Evolutionary conservation across 2,797 vertebrate genomes (phyloP), one percentile per base, ranked within the genome.

Genomic region (Adelosebastes latens): DNA sequence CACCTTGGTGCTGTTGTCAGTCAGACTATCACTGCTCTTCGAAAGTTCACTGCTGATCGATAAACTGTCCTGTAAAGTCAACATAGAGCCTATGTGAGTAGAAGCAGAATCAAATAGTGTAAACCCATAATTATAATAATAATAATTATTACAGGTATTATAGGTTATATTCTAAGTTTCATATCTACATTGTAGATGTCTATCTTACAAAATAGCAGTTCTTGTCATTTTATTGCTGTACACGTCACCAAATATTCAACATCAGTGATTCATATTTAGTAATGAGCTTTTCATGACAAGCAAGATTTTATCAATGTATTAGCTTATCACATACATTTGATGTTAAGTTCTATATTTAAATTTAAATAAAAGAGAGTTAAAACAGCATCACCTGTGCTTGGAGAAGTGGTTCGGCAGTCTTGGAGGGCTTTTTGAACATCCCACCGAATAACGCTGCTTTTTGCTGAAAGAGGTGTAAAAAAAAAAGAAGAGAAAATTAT

Each of bases 361-460:
- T 60, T 1, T 2, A 59, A 53, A 65, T 55, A 0, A 9, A 34
- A 42, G 10, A 20, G 58, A 24, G 6, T 2, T 56, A 36, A 70
- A 22, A 62, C 1, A 60, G 16, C 8, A 1, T 88, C 32, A 92
- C 93, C 89, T 90, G 83, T 6, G 75, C 31, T 56, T 75, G 65
- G 8, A 29, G 64, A 8, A 67, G 55, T 10, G 80, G 66, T 7
- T 91, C 89, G 49, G 66, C 1, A 2, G 76, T 53, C 34, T 88
- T 93, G 1, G 62, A 62, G 10, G 92, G 77, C 67, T 55, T 92
- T 81, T 93, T 94, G 64, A 94, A 87, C 77, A 92, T 88, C 60
- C 92, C 91, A 22, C 87, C 82, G 1, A 95, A 93, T 36, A 90
- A 46, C 0, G 72, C 29, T 2, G 81, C 56, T 82, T 90, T 93